phyloP scores from a whole-genome alignment of 2,113 vertebrate genomes.

The Pipa parva region DNA sequence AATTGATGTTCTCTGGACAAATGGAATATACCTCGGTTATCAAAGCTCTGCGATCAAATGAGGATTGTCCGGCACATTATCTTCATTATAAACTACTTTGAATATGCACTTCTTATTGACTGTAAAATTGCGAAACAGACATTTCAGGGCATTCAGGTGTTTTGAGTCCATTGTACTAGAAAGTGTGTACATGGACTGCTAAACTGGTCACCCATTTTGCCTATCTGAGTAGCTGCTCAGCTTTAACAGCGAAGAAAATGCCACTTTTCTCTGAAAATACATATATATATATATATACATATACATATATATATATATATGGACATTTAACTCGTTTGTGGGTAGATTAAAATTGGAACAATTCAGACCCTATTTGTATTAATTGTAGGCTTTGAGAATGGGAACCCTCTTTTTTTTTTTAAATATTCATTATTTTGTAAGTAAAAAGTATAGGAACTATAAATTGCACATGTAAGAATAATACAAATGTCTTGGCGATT shows the following conservation, averaged over 20 bases:
- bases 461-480: no score
- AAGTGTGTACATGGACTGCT: not conserved
- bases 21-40: slow-evolving; percentile 17
- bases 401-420: not conserved
- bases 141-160: slow-evolving; percentile 2
- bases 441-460: not conserved
- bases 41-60: slow-evolving; percentile 11
- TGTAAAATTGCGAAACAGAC: not conserved
- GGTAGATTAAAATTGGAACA: not conserved
- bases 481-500: not conserved
- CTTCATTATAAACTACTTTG: not conserved
- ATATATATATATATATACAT: not conserved
- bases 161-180: slow-evolving; percentile 12
- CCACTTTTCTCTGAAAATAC: not conserved
- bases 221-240: not conserved
- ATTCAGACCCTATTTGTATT: slow-evolving; percentile 5
- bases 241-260: not conserved
- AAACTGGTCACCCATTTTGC: not conserved
- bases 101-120: not conserved
- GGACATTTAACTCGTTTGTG: not conserved
- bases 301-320: not conserved
- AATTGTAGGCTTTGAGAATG: not conserved
- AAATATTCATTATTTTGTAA: not conserved
- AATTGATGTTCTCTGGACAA: slow-evolving; percentile 20
- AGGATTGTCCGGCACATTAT: slow-evolving; percentile 1